Conservation (phyloP, 2,888 invertebrate species). For the Frankliniella intonsa region DNA sequence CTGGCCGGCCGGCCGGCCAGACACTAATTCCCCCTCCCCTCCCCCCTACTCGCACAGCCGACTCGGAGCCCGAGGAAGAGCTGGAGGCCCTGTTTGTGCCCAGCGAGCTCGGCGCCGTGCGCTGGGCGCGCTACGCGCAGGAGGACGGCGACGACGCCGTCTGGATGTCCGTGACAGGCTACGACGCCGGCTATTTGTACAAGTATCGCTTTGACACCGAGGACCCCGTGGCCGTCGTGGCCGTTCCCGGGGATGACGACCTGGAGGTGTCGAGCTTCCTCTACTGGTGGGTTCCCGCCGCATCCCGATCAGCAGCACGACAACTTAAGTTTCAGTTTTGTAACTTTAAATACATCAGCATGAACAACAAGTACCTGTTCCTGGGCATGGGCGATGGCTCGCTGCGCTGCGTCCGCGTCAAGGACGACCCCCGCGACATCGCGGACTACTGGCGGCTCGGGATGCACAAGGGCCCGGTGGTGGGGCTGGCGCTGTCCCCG, state of each 20-base stretch:
- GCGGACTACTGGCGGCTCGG: not conserved
- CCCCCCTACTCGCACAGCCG: slow-evolving; percentile 46
- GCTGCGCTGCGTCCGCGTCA: not conserved
- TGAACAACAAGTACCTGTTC: slow-evolving; percentile 2
- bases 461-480: not conserved
- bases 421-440: not conserved
- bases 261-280: slow-evolving; percentile 1
- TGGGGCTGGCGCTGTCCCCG: not conserved
- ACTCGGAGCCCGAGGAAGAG: slow-evolving; percentile 56
- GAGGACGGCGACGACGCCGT: slow-evolving; percentile 51
- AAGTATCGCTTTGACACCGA: not conserved
- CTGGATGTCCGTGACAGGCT: slow-evolving; percentile 61
- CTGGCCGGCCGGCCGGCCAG: not conserved
- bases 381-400: slow-evolving; percentile 12
- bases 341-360: not conserved
- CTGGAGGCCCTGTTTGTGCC: slow-evolving; percentile 52
- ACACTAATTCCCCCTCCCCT: slow-evolving; percentile 14
- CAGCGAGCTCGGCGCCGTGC: slow-evolving; percentile 54
- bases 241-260: not conserved
- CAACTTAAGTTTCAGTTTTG: no score
- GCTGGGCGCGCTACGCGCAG: slow-evolving; percentile 54
- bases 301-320: not conserved
- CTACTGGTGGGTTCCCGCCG: not conserved
- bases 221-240: not conserved
- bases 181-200: slow-evolving; percentile 59